Evolutionary conservation across 2,888 invertebrate species (phyloP).

Genomic region (Dromius quadrimaculatus): DNA sequence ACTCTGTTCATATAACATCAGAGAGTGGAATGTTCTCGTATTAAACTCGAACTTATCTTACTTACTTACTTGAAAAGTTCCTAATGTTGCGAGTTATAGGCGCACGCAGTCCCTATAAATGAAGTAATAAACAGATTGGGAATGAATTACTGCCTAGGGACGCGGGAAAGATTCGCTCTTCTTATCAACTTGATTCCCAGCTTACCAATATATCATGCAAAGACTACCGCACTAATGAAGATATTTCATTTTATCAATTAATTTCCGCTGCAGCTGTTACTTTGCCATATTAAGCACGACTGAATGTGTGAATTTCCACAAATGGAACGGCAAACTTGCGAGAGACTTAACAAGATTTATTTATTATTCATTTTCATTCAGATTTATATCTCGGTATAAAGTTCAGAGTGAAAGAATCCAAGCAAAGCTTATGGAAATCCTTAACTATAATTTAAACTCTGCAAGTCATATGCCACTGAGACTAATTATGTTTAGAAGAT

Average conservation of each 20-base stretch:
- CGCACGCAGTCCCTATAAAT: conserved; percentile 41
- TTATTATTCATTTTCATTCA: conserved; percentile 32
- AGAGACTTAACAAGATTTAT: conserved; percentile 23
- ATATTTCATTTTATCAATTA: conserved; percentile 43
- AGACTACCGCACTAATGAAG: conserved; percentile 16
- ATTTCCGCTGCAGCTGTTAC: conserved; percentile 32
- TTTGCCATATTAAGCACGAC: conserved; percentile 17
- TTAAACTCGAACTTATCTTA: conserved; percentile 33
- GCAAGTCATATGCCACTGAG: too few relatives aligned
- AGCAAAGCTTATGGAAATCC: too few relatives aligned
- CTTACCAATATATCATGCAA: conserved; percentile 28
- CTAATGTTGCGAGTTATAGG: conserved; percentile 34
- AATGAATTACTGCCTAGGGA: conserved; percentile 38
- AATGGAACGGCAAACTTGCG: conserved; percentile 16
- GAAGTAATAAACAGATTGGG: conserved; percentile 44
- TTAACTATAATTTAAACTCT: too few relatives aligned
- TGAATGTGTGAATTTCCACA: conserved; percentile 35
- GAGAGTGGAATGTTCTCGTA: too few relatives aligned
- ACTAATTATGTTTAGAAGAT: too few relatives aligned
- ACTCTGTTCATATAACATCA: too few relatives aligned
- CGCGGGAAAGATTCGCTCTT: conserved; percentile 30
- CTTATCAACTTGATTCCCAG: conserved; percentile 43
- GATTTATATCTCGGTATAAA: too few relatives aligned
- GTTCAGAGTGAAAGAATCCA: too few relatives aligned
- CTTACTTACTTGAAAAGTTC: conserved; percentile 34